Base-by-base conservation (phyloP, 2,113 vertebrate species). In the Thunnus thynnus region DNA sequence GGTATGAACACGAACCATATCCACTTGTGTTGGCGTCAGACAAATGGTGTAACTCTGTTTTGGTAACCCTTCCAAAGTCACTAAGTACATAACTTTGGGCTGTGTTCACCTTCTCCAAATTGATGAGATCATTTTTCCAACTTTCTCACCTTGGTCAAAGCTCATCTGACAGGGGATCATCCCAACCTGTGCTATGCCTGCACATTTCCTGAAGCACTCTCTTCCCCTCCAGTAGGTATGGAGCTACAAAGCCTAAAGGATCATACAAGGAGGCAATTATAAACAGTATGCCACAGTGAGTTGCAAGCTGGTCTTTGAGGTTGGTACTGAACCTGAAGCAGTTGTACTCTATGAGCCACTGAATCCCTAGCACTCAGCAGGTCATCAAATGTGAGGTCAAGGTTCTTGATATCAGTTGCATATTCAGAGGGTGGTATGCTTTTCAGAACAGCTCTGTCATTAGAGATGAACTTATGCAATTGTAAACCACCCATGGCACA, bases 1-100 rank as follows among this genome's bases (percentile, higher is more conserved):
- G 14, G 11, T 76, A 76, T 13, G 50, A n/a, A 18, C 50, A 66
- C 12, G 69, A 65, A 11, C 65, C 73, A 76, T 56, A 58, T n/a
- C 52, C 67, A 52, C 12, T n/a, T n/a, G 11, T 61, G 48, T 65
- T 69, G 11, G 78, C 70, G 14, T 81, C 62, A 9, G 70, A 74
- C 20, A 74, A 81, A 14, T 73, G 62, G 8, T 66, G 54, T 1
- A 75, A 16, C 10, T 74, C 70, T 7, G 3, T 60, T 68, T 51
- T 44, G 5, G 17, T 12, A 1, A 52, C 18, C 0, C 41, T 1
- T 56, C 61, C 75, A 55, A 78, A 78, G 10, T 17, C 27, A n/a
- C 3, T 16, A 16, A 68, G 36, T 2, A 44, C 13, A 36, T 68
- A 74, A 13, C 63, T 74, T 3, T n/a, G 30, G 3, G 20, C 5